phyloP scores from a whole-genome alignment of 2,888 invertebrate genomes.

The Dasysyrphus tricinctus region DNA sequence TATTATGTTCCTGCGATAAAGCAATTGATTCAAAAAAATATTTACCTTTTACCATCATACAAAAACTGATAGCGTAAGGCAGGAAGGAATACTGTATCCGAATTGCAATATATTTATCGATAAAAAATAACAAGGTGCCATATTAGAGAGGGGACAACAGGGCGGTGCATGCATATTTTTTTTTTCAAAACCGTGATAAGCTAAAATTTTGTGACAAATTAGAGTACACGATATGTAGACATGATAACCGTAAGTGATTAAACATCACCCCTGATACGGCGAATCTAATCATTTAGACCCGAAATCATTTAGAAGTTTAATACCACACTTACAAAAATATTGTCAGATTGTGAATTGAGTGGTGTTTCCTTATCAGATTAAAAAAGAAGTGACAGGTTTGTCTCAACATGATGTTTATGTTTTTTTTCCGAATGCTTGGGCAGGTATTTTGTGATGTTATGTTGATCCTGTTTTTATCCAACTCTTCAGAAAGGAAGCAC shows the following conservation, averaged over 20 bases:
- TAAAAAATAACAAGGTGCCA: neutral
- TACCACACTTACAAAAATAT: slow-evolving; percentile 6
- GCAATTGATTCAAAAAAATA: slow-evolving; percentile 15
- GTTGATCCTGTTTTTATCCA: neutral
- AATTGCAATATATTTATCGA: neutral
- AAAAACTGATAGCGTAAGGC: slow-evolving; percentile 26
- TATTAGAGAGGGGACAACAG: neutral
- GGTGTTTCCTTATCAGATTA: neutral
- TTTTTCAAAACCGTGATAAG: slow-evolving; percentile 1
- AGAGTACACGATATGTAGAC: slow-evolving; percentile 7
- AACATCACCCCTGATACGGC: neutral
- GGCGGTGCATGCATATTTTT: neutral
- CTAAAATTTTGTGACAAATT: slow-evolving; percentile 5
- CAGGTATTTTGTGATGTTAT: neutral
- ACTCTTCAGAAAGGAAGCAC: neutral
- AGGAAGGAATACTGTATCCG: slow-evolving; percentile 4
- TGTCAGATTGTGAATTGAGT: neutral
- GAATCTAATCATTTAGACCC: slow-evolving; percentile 16
- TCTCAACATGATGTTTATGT: neutral
- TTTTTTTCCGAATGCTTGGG: neutral
- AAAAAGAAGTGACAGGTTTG: slow-evolving; percentile 1
- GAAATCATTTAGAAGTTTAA: slow-evolving; percentile 10
- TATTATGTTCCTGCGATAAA: neutral
- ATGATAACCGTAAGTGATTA: slow-evolving; percentile 22
- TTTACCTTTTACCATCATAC: slow-evolving; percentile 34